Evolutionary conservation across 2,113 vertebrate genomes (phyloP), one percentile per base, ranked within the genome.

Genomic region (Oreochromis tanganicae): DNA sequence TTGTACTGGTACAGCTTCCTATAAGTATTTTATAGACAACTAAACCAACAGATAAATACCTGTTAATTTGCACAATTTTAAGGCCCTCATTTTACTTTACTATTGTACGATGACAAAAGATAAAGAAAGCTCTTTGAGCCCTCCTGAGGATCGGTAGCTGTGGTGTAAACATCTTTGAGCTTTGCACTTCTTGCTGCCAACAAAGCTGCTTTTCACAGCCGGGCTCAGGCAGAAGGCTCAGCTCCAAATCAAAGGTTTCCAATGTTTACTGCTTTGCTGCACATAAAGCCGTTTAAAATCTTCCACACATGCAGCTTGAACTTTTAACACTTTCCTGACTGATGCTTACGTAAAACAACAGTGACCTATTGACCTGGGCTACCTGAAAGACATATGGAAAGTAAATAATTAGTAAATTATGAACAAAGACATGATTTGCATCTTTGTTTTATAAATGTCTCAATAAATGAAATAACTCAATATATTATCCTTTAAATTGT

Each of bases 121-220:
- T 34, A 79, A n/a, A 36, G 24, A 29, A 48, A 75, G 71, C 21
- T 50, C 16, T 32, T 34, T 27, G 24, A 78, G 71, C 24, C 46
- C 43, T 78, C 71, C 43, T 12, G 71, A 50, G 27, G 24, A 78
- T 78, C 1, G 16, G 27, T 78, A 50, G 27, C 4, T 78, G 27
- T 43, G 21, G 43, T 52, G 75, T 56, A 75, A 87, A 87, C 71
- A 63, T 81, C 19, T 32, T 46, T 32, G 38, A 71, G 43, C 27
- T 81, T 66, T 13, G n/a, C 13, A 43, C 7, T 63, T 52, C 17
- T 24, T 50, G 36, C 52, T 87, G 81, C 66, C 21, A 84, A 82
- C 78, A 87, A 79, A 87, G 56, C 84, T 55, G 66, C 84, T 86
- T 91, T 88, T 83, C 43, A 55, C 41, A 24, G n/a, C 82, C 41